phyloP scores from a whole-genome alignment of 2,888 invertebrate genomes.

The Altica lythri region DNA sequence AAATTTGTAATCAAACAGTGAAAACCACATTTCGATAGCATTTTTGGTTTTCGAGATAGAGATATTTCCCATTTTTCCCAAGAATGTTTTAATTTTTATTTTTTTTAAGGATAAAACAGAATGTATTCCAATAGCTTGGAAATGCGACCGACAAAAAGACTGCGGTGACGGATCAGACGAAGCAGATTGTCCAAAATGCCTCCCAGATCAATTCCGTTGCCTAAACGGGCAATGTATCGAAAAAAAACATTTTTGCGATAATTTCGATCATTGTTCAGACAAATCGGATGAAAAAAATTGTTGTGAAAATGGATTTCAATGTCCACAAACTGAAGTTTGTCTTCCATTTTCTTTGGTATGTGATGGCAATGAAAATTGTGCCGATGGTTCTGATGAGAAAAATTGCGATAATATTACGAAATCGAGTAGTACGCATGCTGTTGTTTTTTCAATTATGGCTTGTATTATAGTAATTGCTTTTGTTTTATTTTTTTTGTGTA shows the following conservation, averaged over 20 bases:
- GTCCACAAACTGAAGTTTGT: conserved; percentile 59
- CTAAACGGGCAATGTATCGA: conserved; percentile 55
- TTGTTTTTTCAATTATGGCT: conserved; percentile 62
- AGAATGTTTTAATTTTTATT: conserved; percentile 44
- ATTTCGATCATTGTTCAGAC: conserved; percentile 68
- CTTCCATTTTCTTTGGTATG: conserved; percentile 71
- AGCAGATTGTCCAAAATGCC: conserved; percentile 73
- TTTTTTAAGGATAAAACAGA: conserved; percentile 60
- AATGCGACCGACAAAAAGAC: conserved; percentile 81
- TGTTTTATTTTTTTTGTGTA: conserved; percentile 40
- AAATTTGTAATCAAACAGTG: too few species aligned
- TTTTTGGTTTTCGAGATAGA: too few species aligned
- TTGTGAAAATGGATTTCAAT: conserved; percentile 66
- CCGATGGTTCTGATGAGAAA: conserved; percentile 80
- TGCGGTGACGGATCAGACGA: conserved; percentile 86
- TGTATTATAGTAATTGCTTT: conserved; percentile 58
- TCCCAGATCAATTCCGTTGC: conserved; percentile 70
- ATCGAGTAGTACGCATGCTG: conserved; percentile 61
- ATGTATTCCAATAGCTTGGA: conserved; percentile 73
- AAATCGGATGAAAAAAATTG: conserved; percentile 72
- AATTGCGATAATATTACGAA: conserved; percentile 61
- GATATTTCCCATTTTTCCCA: too few species aligned
- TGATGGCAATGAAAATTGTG: conserved; percentile 78
- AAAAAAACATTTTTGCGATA: conserved; percentile 61
- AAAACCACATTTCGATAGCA: too few species aligned